Evolutionary conservation across 1,140 invertebrate genomes (phyloP).

Genomic region (Micrasema longulum): DNA sequence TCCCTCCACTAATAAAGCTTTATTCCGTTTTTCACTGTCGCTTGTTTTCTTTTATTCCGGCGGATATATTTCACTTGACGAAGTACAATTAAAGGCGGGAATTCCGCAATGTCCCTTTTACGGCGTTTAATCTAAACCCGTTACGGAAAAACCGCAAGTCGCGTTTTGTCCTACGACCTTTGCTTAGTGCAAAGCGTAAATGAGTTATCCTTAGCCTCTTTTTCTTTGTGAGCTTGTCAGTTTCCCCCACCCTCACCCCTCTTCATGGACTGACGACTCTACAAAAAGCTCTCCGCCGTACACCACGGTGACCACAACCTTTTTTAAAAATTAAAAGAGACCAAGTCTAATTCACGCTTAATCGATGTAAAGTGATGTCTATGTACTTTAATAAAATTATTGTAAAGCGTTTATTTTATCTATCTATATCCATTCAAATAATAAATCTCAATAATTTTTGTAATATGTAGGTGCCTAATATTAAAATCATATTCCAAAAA

Average conservation of each 20-base stretch:
- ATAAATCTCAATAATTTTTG: no score
- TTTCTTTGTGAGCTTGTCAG: constrained; percentile 54
- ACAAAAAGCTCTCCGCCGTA: constrained; percentile 28
- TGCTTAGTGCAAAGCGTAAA: constrained; percentile 54
- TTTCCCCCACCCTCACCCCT: not conserved
- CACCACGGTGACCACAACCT: constrained; percentile 35
- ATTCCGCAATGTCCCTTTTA: constrained; percentile 34
- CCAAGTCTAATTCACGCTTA: no score
- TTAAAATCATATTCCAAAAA: no score
- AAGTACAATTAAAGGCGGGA: constrained; percentile 39
- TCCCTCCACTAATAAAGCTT: constrained; percentile 38
- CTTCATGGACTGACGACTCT: constrained; percentile 21
- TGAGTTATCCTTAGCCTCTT: constrained; percentile 55
- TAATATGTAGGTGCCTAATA: no score
- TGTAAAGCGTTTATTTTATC: no score
- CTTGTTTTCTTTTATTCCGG: constrained; percentile 36
- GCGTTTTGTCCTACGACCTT: constrained; percentile 47
- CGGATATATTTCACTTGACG: constrained; percentile 38
- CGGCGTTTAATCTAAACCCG: constrained; percentile 34
- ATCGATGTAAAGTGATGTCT: no score
- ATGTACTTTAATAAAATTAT: no score
- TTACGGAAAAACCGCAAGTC: constrained; percentile 51
- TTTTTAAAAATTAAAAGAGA: no score
- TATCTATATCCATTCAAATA: no score
- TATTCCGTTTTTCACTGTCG: constrained; percentile 40